These are phyloP conservation scores for Typhlomys cinereus DNA, from an alignment of 2,113 vertebrate species.

Conservation along the genomic window DNA sequence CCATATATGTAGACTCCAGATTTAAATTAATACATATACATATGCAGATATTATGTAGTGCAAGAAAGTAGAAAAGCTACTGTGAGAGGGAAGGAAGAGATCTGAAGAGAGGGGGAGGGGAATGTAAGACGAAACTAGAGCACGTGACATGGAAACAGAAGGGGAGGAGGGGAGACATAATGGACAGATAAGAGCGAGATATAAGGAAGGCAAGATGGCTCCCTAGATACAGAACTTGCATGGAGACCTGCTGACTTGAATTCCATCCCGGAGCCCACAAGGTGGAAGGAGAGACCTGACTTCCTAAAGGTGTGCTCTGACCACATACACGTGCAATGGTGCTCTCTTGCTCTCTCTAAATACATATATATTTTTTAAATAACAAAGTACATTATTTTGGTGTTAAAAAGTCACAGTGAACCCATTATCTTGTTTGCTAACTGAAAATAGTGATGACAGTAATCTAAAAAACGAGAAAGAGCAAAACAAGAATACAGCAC, in stretches of 20 bases:
- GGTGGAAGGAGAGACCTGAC: too few relatives aligned
- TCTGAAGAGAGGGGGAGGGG: not conserved
- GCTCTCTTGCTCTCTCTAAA: too few relatives aligned
- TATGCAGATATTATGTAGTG: not conserved
- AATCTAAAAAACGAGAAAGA: not conserved
- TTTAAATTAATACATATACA: not conserved
- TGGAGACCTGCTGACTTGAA: too few relatives aligned
- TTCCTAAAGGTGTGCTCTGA: too few relatives aligned
- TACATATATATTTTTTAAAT: too few relatives aligned
- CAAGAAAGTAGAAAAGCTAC: not conserved
- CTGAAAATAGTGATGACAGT: not conserved
- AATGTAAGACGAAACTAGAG: too few relatives aligned
- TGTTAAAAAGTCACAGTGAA: not conserved
- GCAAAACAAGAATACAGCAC: not conserved
- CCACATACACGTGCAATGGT: too few relatives aligned
- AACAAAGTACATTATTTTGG: too few relatives aligned
- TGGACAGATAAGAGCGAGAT: too few relatives aligned
- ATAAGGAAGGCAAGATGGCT: too few relatives aligned
- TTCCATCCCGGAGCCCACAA: too few relatives aligned
- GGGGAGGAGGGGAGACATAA: not conserved
- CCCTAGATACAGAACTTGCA: too few relatives aligned
- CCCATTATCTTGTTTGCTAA: not conserved
- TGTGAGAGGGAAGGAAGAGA: not conserved
- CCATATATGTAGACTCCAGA: not conserved
- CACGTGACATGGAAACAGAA: not conserved